phyloP scores from a whole-genome alignment of 2,797 vertebrate genomes.

The Rhincodon typus region DNA sequence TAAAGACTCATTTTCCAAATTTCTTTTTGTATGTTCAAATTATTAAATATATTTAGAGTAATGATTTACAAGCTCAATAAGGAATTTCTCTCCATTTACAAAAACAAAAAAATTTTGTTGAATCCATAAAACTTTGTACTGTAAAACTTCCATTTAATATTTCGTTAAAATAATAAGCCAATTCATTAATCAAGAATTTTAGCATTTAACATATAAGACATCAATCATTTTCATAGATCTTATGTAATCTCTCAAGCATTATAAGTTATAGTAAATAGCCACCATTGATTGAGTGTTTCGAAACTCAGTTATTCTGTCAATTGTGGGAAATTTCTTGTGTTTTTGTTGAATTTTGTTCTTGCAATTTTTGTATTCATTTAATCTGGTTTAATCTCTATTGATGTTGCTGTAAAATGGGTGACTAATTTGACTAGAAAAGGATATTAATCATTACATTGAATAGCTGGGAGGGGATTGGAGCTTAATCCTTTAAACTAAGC shows the following conservation, averaged over 20 bases:
- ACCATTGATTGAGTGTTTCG: neutral
- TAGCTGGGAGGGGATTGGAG: neutral
- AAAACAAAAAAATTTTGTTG: neutral
- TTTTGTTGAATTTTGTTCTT: neutral
- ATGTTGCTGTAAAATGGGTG: neutral
- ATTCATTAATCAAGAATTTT: neutral
- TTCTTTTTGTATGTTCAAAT: neutral
- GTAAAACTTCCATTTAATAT: neutral
- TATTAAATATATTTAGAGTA: neutral
- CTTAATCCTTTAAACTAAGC: neutral
- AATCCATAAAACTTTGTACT: neutral
- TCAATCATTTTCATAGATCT: neutral
- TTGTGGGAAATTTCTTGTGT: neutral
- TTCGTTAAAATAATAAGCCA: neutral
- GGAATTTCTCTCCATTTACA: neutral
- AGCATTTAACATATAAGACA: neutral
- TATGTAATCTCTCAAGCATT: neutral
- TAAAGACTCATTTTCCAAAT: neutral
- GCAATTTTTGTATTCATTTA: constrained; percentile 11
- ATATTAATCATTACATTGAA: constrained; percentile 16
- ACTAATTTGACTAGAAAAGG: neutral
- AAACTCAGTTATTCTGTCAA: neutral
- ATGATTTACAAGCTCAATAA: neutral
- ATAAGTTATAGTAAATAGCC: neutral
- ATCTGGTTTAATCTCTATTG: neutral